Conservation (phyloP, 2,113 vertebrate genomes). For the Leptocoma aspasia region DNA sequence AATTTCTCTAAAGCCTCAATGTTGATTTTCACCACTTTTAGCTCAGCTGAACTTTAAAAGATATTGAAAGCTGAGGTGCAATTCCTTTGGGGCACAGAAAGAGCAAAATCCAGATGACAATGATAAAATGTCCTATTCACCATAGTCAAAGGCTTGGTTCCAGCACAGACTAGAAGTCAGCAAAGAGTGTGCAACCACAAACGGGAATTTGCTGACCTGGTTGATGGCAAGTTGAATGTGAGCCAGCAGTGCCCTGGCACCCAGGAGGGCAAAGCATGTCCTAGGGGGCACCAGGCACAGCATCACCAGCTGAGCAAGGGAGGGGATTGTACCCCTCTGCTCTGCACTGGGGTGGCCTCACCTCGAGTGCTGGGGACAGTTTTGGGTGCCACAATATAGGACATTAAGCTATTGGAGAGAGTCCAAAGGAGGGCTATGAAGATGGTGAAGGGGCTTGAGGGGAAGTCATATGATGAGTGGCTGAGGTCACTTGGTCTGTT, state of each 20-base stretch:
- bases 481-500: not conserved
- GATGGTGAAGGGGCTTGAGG: not conserved
- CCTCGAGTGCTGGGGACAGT: rapidly evolving
- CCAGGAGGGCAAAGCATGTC: rapidly evolving
- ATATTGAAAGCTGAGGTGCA: not conserved
- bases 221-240: rapidly evolving
- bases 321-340: not conserved
- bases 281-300: not conserved
- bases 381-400: not conserved
- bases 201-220: not conserved
- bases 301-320: rapidly evolving
- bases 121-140: not conserved
- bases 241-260: not conserved
- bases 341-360: rapidly evolving
- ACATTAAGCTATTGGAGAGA: not conserved
- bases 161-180: not conserved
- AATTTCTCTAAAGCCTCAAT: not conserved
- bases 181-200: not conserved
- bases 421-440: not conserved
- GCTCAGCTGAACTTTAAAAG: slow-evolving; percentile 27
- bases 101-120: not conserved
- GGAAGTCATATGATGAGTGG: rapidly evolving
- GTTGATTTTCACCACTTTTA: slow-evolving; percentile 26
- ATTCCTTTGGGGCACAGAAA: not conserved
- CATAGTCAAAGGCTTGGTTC: not conserved